phyloP scores from a whole-genome alignment of 2,888 invertebrate genomes.

The Steinernema carpocapsae region DNA sequence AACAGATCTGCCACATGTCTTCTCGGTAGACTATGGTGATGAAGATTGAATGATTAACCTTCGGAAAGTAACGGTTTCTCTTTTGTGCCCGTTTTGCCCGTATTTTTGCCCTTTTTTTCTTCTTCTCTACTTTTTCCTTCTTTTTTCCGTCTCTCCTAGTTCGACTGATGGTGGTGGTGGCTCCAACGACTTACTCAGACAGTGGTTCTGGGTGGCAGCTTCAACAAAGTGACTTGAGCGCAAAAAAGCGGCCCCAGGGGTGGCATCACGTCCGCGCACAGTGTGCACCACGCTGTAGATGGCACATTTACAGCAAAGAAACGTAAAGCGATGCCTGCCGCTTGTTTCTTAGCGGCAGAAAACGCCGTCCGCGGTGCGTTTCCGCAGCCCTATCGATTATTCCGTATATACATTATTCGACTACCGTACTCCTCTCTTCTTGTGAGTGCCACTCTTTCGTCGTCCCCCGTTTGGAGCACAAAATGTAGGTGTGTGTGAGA shows the following conservation, averaged over 20 bases:
- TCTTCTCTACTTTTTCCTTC: neutral
- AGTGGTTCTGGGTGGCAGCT: too few species aligned
- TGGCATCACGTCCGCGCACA: too few species aligned
- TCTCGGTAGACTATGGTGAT: constrained; percentile 1
- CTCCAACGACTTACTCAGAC: too few species aligned
- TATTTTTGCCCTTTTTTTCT: constrained; percentile 7
- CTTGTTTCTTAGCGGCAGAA: neutral
- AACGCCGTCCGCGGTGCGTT: neutral
- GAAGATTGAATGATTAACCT: constrained; percentile 28
- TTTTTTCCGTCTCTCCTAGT: neutral
- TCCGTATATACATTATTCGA: constrained; percentile 16
- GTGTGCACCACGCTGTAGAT: too few species aligned
- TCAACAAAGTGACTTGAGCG: too few species aligned
- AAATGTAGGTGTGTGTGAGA: too few species aligned
- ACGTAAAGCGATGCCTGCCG: neutral
- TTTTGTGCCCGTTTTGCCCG: too few species aligned
- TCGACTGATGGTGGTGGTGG: too few species aligned
- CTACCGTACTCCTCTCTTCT: constrained; percentile 20
- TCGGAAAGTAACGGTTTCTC: constrained; percentile 30
- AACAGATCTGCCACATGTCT: constrained; percentile 26
- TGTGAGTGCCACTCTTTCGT: too few species aligned
- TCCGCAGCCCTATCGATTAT: constrained; percentile 3
- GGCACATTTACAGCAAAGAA: neutral
- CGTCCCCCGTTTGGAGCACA: neutral
- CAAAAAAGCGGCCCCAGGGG: too few species aligned